Evolutionary conservation across 2,888 invertebrate genomes (phyloP).

Genomic region (Cacoxenus indagator): DNA sequence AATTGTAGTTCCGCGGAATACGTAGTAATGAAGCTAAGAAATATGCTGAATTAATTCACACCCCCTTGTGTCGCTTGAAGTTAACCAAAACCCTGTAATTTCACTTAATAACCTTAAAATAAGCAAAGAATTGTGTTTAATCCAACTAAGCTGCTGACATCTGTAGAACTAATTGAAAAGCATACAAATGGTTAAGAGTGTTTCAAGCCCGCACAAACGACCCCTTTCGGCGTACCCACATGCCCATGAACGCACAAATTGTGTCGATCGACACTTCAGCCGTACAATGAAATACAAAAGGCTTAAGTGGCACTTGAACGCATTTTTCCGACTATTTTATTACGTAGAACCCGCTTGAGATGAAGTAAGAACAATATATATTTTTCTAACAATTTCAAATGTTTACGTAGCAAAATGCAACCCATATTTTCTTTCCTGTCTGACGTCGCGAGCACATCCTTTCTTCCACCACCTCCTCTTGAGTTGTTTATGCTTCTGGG

Average conservation of each 20-base stretch:
- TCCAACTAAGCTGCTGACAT: not conserved
- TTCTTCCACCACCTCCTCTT: constrained; percentile 32
- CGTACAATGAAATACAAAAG: constrained; percentile 36
- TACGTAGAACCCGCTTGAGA: not conserved
- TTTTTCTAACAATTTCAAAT: constrained; percentile 51
- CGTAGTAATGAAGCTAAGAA: not conserved
- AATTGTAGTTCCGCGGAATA: too few species aligned
- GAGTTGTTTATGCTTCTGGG: constrained; percentile 62
- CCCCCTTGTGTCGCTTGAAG: too few species aligned
- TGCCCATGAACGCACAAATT: not conserved
- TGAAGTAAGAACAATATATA: not conserved
- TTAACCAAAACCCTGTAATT: not conserved
- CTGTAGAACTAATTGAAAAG: not conserved
- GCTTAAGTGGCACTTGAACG: constrained; percentile 48
- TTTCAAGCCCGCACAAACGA: not conserved
- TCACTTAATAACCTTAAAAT: not conserved
- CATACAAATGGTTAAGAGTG: not conserved
- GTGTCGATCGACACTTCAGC: not conserved
- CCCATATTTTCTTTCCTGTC: constrained; percentile 41
- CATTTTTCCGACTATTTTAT: constrained; percentile 19
- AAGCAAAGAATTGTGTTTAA: not conserved
- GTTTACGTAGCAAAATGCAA: constrained; percentile 56
- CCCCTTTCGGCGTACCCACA: constrained; percentile 16
- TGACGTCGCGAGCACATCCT: constrained; percentile 14
- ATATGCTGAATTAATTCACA: not conserved